Base-by-base conservation (phyloP, 2,113 vertebrate genomes). In the Geococcyx californianus region DNA sequence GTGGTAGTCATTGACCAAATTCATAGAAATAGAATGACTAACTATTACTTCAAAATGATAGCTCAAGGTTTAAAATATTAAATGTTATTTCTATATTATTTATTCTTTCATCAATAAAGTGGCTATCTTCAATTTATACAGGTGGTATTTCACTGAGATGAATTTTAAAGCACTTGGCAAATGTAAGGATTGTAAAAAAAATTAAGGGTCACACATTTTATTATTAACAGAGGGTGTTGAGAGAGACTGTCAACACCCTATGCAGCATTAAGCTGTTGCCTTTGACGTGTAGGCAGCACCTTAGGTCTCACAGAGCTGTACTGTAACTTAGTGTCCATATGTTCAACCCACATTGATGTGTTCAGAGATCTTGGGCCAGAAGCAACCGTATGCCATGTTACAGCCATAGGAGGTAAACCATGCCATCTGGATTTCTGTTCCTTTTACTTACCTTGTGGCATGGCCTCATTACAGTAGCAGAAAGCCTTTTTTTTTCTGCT, bases 141-240 rank as follows among this genome's bases (percentile, higher is more conserved):
- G 68, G 68, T 84, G 68, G 68, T 84, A 40, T 81, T 93, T 84
- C 26, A 49, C 52, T 20, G 13, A 79, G 59, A 70, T 83, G 16
- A 72, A 67, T 93, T 94, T 84, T 84, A 77, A 92, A 89, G 19
- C 76, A 52, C 80, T 95, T 92, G 76, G 89, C 89, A 93, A 93
- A 86, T 63, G 52, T 47, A 87, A 90, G 45, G 55, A 45, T 80
- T 90, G 87, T 2, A 19, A 72, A 90, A 83, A 47, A 84, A 51
- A 0, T 75, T 40, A 87, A 74, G 76, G 76, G 94, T 87, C 79
- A 77, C 96, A 97, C 89, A 40, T 96, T 96, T 94, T 84, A 94
- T 93, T 96, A 93, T 94, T 95, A 94, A 72, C 76, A 86, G 89
- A 92, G 95, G 69, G 93, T 95, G 96, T 84, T 82, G 84, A 94